Evolutionary conservation across 2,888 invertebrate genomes (phyloP).

Genomic region (Tineola bisselliella): DNA sequence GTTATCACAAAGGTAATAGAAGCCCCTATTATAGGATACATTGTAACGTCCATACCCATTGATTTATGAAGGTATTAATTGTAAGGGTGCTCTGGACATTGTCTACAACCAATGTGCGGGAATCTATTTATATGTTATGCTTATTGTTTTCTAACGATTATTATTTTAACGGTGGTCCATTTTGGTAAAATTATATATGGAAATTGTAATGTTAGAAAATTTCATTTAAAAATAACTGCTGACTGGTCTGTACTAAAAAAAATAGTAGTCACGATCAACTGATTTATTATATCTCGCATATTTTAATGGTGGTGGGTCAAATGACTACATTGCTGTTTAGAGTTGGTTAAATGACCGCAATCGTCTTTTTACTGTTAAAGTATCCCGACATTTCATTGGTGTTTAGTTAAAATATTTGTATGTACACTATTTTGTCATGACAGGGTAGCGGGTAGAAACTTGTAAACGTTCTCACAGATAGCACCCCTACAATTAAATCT

Average conservation of each 20-base stretch:
- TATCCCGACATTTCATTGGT: too few species aligned
- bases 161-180: constrained; percentile 25
- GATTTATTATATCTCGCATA: too few species aligned
- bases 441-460: not conserved
- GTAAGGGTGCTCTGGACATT: constrained; percentile 31
- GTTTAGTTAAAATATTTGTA: too few species aligned
- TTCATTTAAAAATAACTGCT: too few species aligned
- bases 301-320: too few species aligned
- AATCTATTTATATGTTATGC: constrained; percentile 32
- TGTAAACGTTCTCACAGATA: not conserved
- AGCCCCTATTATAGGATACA: constrained; percentile 16
- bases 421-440: not conserved
- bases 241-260: too few species aligned
- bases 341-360: too few species aligned
- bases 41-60: constrained; percentile 22
- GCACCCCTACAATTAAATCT: not conserved
- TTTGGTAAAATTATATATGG: too few species aligned
- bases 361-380: too few species aligned
- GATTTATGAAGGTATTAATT: constrained; percentile 50
- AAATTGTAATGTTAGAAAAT: too few species aligned
- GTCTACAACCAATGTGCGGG: constrained; percentile 29
- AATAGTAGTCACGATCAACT: too few species aligned
- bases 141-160: constrained; percentile 30
- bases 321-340: too few species aligned
- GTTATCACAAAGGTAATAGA: not conserved